Conservation (phyloP, 2,797 vertebrate species). For the Danio kyathit region DNA sequence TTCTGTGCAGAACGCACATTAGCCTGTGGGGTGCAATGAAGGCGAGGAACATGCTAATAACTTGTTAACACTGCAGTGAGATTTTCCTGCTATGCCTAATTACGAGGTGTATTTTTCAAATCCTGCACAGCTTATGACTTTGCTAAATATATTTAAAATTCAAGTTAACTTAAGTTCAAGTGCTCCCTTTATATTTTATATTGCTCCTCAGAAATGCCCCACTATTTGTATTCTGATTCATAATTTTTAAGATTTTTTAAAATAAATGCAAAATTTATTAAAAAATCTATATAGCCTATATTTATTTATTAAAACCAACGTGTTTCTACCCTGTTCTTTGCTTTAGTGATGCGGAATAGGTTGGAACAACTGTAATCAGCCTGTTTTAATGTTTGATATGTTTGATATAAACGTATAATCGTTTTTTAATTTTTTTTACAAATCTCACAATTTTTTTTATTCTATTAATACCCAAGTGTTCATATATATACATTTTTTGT, state of each 20-base stretch:
- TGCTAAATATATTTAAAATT: constrained; percentile 35
- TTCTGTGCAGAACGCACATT: constrained; percentile 38
- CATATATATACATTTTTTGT: neutral
- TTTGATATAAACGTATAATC: no score
- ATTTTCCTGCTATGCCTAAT: constrained; percentile 41
- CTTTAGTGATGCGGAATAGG: no score
- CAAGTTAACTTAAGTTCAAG: neutral
- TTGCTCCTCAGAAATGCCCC: neutral
- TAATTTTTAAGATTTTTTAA: neutral
- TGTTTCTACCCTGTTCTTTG: no score
- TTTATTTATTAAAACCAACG: no score
- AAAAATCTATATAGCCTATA: no score
- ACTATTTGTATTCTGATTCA: constrained; percentile 5
- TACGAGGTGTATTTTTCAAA: constrained; percentile 22
- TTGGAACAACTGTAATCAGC: no score
- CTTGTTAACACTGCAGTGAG: constrained; percentile 42
- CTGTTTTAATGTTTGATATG: no score
- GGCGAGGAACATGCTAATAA: constrained; percentile 51
- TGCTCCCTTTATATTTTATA: constrained; percentile 4
- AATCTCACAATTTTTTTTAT: no score
- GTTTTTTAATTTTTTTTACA: no score
- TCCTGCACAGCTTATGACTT: constrained; percentile 11
- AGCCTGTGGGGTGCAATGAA: constrained; percentile 37
- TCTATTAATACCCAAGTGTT: no score
- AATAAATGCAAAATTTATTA: neutral